Evolutionary conservation across 2,888 invertebrate species (phyloP).

Genomic region (Brassicogethes aeneus): DNA sequence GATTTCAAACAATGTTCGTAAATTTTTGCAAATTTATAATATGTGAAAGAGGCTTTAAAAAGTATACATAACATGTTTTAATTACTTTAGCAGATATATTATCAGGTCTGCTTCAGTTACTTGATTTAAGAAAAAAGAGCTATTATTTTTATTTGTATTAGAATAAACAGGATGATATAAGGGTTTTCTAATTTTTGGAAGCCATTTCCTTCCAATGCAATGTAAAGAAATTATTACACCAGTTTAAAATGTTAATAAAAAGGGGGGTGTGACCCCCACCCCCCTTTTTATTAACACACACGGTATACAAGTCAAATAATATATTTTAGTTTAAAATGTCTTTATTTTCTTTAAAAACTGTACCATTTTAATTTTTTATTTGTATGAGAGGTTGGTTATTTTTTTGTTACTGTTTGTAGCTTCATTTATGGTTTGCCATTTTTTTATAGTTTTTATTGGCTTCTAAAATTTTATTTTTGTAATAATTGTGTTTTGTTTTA

Average conservation of each 20-base stretch:
- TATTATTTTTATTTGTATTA: neutral
- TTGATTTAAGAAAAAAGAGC: neutral
- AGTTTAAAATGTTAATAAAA: too few species aligned
- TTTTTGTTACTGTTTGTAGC: too few species aligned
- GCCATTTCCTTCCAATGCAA: neutral
- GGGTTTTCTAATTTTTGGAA: neutral
- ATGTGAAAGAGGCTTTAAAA: neutral
- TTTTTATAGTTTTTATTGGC: neutral
- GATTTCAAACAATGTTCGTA: neutral
- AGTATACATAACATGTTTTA: too few species aligned
- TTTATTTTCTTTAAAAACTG: too few species aligned
- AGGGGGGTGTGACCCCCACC: too few species aligned
- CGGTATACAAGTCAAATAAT: too few species aligned
- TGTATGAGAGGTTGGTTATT: neutral
- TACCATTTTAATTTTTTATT: too few species aligned
- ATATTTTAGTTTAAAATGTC: too few species aligned
- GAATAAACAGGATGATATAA: neutral
- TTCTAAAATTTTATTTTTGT: neutral
- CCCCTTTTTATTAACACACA: too few species aligned
- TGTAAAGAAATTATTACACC: too few species aligned
- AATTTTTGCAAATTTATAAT: neutral
- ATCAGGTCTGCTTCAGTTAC: neutral
- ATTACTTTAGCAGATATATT: neutral
- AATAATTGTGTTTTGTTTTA: neutral
- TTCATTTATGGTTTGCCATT: neutral